phyloP scores from a whole-genome alignment of 2,888 invertebrate species.

The Alsophila aescularia region DNA sequence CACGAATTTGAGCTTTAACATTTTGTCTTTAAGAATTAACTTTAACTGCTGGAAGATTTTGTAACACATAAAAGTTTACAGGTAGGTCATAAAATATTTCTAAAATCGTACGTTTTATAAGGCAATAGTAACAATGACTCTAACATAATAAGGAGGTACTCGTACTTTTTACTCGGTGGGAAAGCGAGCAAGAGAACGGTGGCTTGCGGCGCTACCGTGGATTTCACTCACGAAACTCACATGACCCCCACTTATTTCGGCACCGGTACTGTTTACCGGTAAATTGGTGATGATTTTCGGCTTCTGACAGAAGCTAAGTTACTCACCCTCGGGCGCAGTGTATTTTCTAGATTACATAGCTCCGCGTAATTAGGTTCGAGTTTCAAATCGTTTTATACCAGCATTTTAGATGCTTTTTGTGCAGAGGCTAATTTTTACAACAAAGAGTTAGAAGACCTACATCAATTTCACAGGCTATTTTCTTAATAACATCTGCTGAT shows the following conservation, averaged over 20 bases:
- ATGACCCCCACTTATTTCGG: constrained; percentile 70
- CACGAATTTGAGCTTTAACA: constrained; percentile 22
- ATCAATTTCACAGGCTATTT: constrained; percentile 34
- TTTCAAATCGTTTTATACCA: constrained; percentile 25
- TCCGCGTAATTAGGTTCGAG: constrained; percentile 43
- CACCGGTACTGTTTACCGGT: constrained; percentile 67
- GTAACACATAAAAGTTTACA: neutral
- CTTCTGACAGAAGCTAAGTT: constrained; percentile 69
- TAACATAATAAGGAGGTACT: constrained; percentile 24
- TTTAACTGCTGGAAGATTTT: constrained; percentile 8
- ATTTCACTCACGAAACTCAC: constrained; percentile 76
- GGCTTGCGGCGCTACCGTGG: constrained; percentile 79
- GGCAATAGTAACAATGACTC: constrained; percentile 36
- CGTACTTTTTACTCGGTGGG: constrained; percentile 61
- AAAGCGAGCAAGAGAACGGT: constrained; percentile 64
- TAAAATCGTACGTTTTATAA: constrained; percentile 5
- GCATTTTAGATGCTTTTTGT: constrained; percentile 13
- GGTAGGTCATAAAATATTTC: neutral
- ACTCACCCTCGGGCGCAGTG: constrained; percentile 52
- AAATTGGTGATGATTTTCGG: constrained; percentile 78
- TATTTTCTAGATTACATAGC: constrained; percentile 64
- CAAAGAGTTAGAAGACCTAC: constrained; percentile 23
- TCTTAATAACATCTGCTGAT: constrained; percentile 30
- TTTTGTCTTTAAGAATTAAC: constrained; percentile 5
- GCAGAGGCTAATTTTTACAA: constrained; percentile 4